Conservation (phyloP, 2,113 vertebrate species). For the Hyla sarda region DNA sequence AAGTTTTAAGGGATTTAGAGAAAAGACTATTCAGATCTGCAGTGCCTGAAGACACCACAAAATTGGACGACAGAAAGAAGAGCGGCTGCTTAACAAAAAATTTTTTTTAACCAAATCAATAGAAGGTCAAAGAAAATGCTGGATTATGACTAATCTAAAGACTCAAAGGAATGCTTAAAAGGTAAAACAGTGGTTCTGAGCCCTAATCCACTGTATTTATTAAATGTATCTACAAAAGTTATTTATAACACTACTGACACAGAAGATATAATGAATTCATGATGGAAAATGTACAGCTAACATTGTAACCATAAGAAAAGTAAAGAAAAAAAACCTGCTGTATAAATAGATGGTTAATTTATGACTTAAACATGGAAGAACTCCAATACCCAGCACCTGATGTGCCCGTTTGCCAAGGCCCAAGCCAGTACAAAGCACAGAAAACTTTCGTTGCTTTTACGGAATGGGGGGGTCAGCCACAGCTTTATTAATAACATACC, state of each 20-base stretch:
- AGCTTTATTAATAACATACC: no score
- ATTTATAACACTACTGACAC: conserved; percentile 13
- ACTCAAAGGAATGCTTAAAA: conserved; percentile 29
- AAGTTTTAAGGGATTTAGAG: conserved; percentile 59
- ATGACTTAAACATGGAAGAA: neutral
- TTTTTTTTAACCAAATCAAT: conserved; percentile 33
- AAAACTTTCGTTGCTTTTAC: neutral
- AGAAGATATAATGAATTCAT: conserved; percentile 35
- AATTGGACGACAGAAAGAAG: conserved; percentile 32
- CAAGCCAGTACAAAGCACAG: neutral
- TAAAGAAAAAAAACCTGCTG: neutral
- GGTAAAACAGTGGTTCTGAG: conserved; percentile 20
- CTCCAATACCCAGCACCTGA: neutral
- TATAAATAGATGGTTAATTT: neutral
- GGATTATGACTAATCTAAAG: conserved; percentile 37
- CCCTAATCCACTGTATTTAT: conserved; percentile 42
- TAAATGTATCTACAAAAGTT: conserved; percentile 40
- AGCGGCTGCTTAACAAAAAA: conserved; percentile 6
- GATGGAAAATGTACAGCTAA: conserved; percentile 7
- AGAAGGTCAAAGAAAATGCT: conserved; percentile 15
- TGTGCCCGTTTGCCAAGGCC: neutral
- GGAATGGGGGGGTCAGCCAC: no score
- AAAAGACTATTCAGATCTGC: conserved; percentile 39
- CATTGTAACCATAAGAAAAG: neutral
- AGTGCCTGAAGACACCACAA: conserved; percentile 54